Evolutionary conservation across 1,140 invertebrate species (phyloP).

Genomic region (Glomeris maerens): DNA sequence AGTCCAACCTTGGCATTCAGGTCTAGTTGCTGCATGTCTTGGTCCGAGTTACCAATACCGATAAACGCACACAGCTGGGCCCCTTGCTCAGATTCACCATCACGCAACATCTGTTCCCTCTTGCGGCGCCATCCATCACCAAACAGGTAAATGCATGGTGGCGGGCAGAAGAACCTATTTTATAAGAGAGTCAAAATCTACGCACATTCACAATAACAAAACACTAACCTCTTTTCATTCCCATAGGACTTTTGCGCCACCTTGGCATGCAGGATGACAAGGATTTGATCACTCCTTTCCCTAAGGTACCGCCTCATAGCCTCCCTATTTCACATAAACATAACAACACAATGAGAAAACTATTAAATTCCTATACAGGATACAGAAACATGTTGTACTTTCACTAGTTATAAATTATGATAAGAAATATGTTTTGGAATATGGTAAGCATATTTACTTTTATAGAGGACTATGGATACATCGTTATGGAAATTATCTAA

Average conservation of each 20-base stretch:
- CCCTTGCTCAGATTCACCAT: conserved; percentile 71
- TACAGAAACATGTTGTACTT: too few relatives aligned
- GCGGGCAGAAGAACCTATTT: conserved; percentile 87
- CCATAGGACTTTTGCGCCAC: conserved; percentile 98
- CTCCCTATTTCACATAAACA: too few relatives aligned
- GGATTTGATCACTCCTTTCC: conserved; percentile 86
- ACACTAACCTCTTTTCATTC: conserved; percentile 76
- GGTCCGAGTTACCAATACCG: conserved; percentile 95
- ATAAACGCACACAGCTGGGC: conserved; percentile 94
- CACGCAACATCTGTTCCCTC: conserved; percentile 69
- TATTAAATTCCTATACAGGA: too few relatives aligned
- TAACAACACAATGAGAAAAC: too few relatives aligned
- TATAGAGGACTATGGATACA: neutral
- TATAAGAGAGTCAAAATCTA: conserved; percentile 1
- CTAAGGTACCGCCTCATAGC: conserved; percentile 91
- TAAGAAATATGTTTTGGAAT: too few relatives aligned
- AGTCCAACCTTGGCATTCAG: conserved; percentile 56
- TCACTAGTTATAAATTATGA: too few relatives aligned
- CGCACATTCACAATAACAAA: conserved; percentile 1
- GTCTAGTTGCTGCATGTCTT: conserved; percentile 97
- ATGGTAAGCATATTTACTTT: neutral
- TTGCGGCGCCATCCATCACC: conserved; percentile 93
- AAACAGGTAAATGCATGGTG: conserved; percentile 95
- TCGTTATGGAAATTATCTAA: too few relatives aligned
- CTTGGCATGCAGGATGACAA: conserved; percentile 97